Evolutionary conservation across 2,888 invertebrate genomes (phyloP).

Genomic region (Antheraea assamensis): DNA sequence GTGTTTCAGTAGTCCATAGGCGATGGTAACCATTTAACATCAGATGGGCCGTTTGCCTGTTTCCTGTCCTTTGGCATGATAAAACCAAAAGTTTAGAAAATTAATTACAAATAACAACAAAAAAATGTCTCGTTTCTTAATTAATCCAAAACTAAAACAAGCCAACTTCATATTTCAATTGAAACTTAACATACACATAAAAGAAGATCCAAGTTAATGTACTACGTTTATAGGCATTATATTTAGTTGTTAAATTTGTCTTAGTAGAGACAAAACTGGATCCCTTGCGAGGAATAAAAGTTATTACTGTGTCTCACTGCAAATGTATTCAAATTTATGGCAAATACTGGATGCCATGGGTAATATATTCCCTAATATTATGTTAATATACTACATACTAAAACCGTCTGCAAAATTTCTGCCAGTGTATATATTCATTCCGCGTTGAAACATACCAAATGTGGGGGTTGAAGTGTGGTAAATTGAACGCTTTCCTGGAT

Average conservation of each 20-base stretch:
- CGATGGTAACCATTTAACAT: too few species aligned
- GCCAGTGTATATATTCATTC: constrained; percentile 10
- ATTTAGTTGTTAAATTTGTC: constrained; percentile 10
- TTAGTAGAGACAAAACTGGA: not conserved
- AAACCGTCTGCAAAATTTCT: constrained; percentile 15
- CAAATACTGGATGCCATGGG: constrained; percentile 17
- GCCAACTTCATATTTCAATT: not conserved
- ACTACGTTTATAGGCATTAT: not conserved
- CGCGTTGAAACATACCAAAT: not conserved
- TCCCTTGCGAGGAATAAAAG: constrained; percentile 13
- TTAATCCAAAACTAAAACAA: not conserved
- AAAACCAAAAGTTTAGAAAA: too few species aligned
- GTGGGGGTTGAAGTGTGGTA: not conserved
- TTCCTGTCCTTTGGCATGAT: too few species aligned
- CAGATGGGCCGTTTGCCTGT: too few species aligned
- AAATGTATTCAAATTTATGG: constrained; percentile 21
- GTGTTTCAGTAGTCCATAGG: too few species aligned
- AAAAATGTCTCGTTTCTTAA: not conserved
- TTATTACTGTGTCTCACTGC: constrained; percentile 19
- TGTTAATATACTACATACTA: constrained; percentile 14
- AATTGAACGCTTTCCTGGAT: constrained; percentile 11
- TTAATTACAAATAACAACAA: not conserved
- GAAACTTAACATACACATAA: not conserved
- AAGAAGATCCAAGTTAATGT: not conserved
- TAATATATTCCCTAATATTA: constrained; percentile 20